phyloP scores from a whole-genome alignment of 2,888 invertebrate genomes.

The Terebella lapidaria region DNA sequence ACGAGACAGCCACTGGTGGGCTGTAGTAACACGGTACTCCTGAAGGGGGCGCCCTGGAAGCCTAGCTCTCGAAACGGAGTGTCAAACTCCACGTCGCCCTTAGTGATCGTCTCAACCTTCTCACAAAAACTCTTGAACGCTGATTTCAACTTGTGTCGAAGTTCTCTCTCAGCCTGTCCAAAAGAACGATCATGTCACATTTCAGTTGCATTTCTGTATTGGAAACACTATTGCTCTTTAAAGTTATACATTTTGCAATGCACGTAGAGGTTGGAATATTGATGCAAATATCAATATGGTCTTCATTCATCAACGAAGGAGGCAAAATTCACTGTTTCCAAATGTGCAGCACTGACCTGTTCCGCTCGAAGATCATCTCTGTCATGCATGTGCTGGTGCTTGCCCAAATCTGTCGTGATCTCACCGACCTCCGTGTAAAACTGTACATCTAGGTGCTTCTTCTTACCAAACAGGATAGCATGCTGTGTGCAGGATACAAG shows the following conservation, averaged over 20 bases:
- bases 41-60: conserved; percentile 94
- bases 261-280: too few species aligned
- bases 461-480: conserved; percentile 99
- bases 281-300: neutral
- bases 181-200: neutral
- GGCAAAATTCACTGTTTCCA: too few species aligned
- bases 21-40: conserved; percentile 91
- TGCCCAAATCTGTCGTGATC: conserved; percentile 97
- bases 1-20: conserved; percentile 98
- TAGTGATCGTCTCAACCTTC: conserved; percentile 87
- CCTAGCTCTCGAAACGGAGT: conserved; percentile 97
- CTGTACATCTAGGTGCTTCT: conserved; percentile 97
- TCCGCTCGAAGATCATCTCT: conserved; percentile 97
- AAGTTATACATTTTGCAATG: too few species aligned
- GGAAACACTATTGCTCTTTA: too few species aligned
- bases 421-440: conserved; percentile 99
- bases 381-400: conserved; percentile 99
- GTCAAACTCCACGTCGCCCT: conserved; percentile 96
- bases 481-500: conserved; percentile 61
- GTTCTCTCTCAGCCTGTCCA: conserved; percentile 78
- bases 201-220: too few species aligned
- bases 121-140: conserved; percentile 99
- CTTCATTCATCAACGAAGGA: too few species aligned
- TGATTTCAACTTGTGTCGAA: conserved; percentile 91
- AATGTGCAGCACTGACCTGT: conserved; percentile 65